These are phyloP conservation scores for Eupithecia subfuscata DNA, from an alignment of 2,888 invertebrate genomes.

Conservation along the genomic window DNA sequence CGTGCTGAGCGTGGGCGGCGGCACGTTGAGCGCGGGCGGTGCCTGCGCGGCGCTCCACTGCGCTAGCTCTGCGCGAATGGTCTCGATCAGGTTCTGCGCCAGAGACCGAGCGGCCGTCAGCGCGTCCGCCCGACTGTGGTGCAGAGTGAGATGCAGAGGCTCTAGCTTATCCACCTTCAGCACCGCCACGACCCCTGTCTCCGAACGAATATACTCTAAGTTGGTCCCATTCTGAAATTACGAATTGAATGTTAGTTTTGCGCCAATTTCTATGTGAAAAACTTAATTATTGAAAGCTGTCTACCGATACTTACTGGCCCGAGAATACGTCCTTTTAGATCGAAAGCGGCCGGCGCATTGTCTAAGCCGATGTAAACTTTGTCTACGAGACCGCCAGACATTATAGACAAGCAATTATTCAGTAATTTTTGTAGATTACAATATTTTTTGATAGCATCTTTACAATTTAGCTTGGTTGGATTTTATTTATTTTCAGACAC, in stretches of 20 bases:
- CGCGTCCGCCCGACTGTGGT: conserved; percentile 88
- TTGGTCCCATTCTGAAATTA: conserved; percentile 86
- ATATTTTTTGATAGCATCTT: conserved; percentile 63
- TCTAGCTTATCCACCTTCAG: conserved; percentile 88
- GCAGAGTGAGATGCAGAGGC: conserved; percentile 90
- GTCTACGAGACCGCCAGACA: conserved; percentile 84
- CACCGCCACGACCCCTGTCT: conserved; percentile 90
- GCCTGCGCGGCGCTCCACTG: conserved; percentile 70
- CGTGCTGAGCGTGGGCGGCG: conserved; percentile 71
- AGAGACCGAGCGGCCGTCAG: conserved; percentile 88
- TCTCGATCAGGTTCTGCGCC: conserved; percentile 91
- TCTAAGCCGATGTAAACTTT: conserved; percentile 91
- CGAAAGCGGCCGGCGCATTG: conserved; percentile 89
- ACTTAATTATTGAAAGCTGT: background rate
- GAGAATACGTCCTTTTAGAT: conserved; percentile 89
- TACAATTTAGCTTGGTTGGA: conserved; percentile 24
- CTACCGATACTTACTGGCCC: conserved; percentile 80
- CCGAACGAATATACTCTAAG: conserved; percentile 90
- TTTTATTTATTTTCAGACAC: background rate
- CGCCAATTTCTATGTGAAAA: background rate
- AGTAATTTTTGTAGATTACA: conserved; percentile 50
- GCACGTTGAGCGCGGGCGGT: conserved; percentile 70
- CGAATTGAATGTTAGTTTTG: conserved; percentile 20
- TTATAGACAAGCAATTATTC: conserved; percentile 53
- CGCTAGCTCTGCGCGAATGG: conserved; percentile 86